These are phyloP conservation scores for Condylura cristata DNA, from an alignment of 2,113 vertebrate genomes.

Conservation along the genomic window DNA sequence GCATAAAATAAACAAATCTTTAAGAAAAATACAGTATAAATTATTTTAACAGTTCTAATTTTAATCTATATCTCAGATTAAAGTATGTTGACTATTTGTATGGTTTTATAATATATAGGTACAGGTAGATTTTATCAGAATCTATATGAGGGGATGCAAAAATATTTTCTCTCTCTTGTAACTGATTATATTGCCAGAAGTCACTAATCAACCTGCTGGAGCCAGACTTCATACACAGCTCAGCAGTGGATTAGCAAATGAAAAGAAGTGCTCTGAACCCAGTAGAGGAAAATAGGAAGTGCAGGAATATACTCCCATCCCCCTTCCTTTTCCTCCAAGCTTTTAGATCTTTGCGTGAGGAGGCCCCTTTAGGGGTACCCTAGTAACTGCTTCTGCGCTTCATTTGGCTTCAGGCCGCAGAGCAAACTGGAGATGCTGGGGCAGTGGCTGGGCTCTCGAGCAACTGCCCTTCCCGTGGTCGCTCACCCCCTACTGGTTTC, in stretches of 20 bases:
- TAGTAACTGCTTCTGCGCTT: neutral
- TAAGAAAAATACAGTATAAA: too few species aligned
- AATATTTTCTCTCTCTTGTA: neutral
- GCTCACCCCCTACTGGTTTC: neutral
- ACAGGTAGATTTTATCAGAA: constrained; percentile 20
- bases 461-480: neutral
- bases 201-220: neutral
- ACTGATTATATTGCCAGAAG: constrained; percentile 16
- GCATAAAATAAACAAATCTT: too few species aligned
- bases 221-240: neutral
- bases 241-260: constrained; percentile 40
- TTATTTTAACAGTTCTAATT: neutral
- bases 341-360: constrained; percentile 13
- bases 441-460: neutral
- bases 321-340: neutral
- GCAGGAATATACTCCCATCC: constrained; percentile 34
- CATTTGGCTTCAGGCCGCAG: neutral
- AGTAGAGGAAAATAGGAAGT: constrained; percentile 34
- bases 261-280: constrained; percentile 46
- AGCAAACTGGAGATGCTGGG: neutral
- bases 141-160: neutral
- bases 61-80: neutral
- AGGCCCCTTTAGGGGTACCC: neutral
- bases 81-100: constrained; percentile 20
- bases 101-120: neutral